Evolutionary conservation across 2,113 vertebrate species (phyloP).

Genomic region (Catharus minimus): DNA sequence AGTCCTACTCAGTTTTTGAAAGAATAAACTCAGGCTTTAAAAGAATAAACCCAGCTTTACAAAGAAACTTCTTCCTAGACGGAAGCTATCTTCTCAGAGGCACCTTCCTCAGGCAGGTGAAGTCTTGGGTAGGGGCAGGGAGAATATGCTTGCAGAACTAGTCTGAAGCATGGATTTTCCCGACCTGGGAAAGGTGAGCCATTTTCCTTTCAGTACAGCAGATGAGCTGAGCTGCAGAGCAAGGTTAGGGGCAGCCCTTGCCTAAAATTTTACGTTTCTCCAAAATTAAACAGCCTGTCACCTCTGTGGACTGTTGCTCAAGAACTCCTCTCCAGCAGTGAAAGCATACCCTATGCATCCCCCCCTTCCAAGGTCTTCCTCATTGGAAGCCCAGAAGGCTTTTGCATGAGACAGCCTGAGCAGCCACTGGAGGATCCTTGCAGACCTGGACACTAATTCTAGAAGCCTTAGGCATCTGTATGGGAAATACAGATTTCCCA

Average conservation of each 20-base stretch:
- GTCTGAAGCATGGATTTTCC: neutral
- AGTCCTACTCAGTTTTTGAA: neutral
- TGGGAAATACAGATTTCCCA: neutral
- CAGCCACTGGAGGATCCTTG: neutral
- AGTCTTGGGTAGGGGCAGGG: neutral
- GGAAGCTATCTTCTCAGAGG: neutral
- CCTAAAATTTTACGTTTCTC: neutral
- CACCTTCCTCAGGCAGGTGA: neutral
- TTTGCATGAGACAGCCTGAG: neutral
- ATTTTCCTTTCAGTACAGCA: neutral
- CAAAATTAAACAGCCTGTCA: neutral
- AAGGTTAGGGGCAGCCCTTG: neutral
- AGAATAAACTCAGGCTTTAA: neutral
- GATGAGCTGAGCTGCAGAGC: neutral
- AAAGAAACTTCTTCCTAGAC: neutral
- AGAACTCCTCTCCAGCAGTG: neutral
- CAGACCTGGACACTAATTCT: neutral
- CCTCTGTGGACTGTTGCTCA: neutral
- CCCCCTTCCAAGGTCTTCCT: neutral
- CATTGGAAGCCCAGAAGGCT: fast-evolving
- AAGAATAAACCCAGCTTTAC: neutral
- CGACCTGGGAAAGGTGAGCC: neutral
- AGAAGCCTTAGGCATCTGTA: neutral
- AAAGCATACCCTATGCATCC: neutral
- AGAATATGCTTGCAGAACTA: neutral